Conservation (phyloP, 2,113 vertebrate species). For the Neotragus pygmaeus region DNA sequence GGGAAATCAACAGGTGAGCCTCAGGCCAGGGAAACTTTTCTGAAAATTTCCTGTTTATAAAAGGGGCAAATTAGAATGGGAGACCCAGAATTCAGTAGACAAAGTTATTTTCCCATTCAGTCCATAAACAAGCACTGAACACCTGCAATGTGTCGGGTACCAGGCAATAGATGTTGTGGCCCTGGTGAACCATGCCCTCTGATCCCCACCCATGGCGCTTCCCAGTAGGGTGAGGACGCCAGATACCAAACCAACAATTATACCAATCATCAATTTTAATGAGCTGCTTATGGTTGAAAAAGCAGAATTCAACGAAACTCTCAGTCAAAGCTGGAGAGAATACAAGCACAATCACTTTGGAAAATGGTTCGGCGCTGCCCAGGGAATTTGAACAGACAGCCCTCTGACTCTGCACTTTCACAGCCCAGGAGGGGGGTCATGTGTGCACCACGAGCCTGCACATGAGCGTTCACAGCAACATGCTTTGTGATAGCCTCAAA, state of each 20-base stretch:
- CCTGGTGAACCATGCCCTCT: not conserved
- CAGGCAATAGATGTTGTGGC: not conserved
- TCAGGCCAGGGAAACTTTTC: not conserved
- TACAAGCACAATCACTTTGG: not conserved
- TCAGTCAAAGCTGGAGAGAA: not conserved
- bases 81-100: not conserved
- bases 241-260: not conserved
- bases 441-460: not conserved
- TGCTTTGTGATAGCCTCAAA: not conserved
- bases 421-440: not conserved
- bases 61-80: not conserved
- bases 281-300: not conserved
- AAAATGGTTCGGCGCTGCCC: not conserved
- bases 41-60: not conserved
- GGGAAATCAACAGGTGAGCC: not conserved
- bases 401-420: not conserved
- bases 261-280: not conserved
- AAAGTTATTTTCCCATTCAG: not conserved
- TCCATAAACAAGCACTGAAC: not conserved
- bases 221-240: not conserved
- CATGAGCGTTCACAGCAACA: rapidly evolving
- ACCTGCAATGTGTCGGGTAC: not conserved
- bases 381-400: not conserved
- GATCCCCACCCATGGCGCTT: not conserved
- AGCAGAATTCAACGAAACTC: not conserved